Evolutionary conservation across 2,113 vertebrate species (phyloP).

Genomic region (Onychostruthus taczanowskii): DNA sequence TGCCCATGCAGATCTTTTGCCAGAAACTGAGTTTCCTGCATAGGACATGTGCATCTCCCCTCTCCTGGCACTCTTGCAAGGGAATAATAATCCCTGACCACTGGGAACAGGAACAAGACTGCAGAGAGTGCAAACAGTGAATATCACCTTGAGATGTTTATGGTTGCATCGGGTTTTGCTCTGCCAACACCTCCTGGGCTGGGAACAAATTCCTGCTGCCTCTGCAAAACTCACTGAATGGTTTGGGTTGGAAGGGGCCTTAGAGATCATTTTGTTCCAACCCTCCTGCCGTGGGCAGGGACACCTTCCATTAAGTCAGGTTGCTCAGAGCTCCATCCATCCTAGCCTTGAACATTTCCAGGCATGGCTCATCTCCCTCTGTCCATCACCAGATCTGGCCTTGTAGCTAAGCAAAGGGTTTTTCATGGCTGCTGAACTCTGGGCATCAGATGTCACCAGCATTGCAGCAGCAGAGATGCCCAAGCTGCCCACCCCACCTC

Average conservation of each 20-base stretch:
- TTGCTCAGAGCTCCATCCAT: neutral
- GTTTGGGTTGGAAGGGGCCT: neutral
- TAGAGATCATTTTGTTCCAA: neutral
- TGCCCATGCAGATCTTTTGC: neutral
- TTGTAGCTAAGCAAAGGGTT: accelerated
- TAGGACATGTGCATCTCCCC: accelerated
- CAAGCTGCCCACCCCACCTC: neutral
- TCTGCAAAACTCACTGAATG: neutral
- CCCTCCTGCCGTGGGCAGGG: neutral
- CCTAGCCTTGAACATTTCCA: neutral
- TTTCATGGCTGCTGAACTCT: neutral
- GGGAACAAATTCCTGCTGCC: neutral
- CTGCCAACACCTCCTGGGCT: neutral
- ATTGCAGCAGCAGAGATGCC: accelerated
- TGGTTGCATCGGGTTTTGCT: neutral
- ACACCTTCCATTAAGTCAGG: neutral
- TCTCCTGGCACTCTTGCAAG: neutral
- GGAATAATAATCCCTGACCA: neutral
- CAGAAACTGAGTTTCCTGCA: accelerated
- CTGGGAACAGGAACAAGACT: neutral
- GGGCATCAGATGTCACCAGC: accelerated
- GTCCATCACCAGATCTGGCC: neutral
- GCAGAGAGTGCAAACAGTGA: neutral
- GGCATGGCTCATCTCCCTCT: neutral
- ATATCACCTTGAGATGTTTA: neutral